These are phyloP conservation scores for Scleropages formosus DNA, from an alignment of 2,797 vertebrate genomes.

Conservation along the genomic window DNA sequence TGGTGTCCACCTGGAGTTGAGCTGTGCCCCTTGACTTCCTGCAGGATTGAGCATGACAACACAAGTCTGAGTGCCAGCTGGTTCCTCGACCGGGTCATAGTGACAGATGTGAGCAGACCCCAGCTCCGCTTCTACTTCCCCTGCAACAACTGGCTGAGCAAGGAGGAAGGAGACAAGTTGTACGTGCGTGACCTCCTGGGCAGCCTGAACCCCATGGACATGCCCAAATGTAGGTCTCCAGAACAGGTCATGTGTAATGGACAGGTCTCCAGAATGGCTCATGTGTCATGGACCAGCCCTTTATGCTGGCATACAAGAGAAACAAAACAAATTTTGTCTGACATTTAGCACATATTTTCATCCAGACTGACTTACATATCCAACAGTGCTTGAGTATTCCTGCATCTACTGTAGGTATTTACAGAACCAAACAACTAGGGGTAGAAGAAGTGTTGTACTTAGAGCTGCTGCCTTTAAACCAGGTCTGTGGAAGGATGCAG, in stretches of 20 bases:
- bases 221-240: constrained; percentile 82
- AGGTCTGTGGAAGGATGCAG: no score
- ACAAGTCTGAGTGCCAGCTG: constrained; percentile 86
- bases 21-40: no score
- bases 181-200: constrained; percentile 83
- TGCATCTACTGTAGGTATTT: no score
- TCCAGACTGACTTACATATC: no score
- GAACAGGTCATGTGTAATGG: background rate
- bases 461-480: no score
- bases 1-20: no score
- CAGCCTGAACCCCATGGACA: constrained; percentile 84
- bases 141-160: constrained; percentile 95
- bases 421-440: no score
- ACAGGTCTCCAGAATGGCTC: constrained; percentile 43
- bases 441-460: no score
- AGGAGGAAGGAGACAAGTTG: constrained; percentile 81
- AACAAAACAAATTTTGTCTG: no score
- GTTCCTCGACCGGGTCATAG: constrained; percentile 85
- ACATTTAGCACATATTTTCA: no score
- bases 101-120: constrained; percentile 91
- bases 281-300: background rate
- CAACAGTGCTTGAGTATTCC: no score
- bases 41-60: constrained; percentile 93
- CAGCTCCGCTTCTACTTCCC: constrained; percentile 92
- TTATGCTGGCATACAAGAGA: constrained; percentile 45